Evolutionary conservation across 64 coral and sea anemone species (phyloP).

Genomic region (Anthopleura sola): DNA sequence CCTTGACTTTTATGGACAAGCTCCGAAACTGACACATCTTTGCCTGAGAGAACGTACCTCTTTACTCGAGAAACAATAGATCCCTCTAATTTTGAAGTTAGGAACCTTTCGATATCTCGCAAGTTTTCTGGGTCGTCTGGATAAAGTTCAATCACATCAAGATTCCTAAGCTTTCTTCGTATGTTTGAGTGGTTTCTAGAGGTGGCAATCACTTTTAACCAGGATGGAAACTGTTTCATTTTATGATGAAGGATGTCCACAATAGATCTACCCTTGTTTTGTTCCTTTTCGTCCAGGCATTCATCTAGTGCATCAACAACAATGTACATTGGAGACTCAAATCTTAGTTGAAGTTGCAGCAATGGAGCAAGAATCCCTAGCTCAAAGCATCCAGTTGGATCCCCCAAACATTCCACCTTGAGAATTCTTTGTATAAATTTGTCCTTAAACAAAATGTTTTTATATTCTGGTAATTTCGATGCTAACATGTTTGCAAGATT

Average conservation of each 20-base stretch:
- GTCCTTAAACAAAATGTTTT: slow-evolving; percentile 16
- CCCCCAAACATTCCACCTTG: slow-evolving; percentile 34
- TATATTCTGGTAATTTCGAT: slow-evolving; percentile 38
- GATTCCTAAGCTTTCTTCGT: slow-evolving; percentile 12
- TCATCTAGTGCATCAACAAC: slow-evolving; percentile 62
- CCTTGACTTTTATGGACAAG: slow-evolving; percentile 65
- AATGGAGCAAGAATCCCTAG: slow-evolving; percentile 41
- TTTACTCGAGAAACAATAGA: background rate
- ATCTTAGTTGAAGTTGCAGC: slow-evolving; percentile 3
- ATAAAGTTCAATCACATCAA: slow-evolving; percentile 18
- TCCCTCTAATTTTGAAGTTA: background rate
- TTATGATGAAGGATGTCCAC: slow-evolving; percentile 54
- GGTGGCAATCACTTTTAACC: slow-evolving; percentile 66
- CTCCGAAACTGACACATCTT: background rate
- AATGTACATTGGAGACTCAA: slow-evolving; percentile 21
- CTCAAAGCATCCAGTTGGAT: slow-evolving; percentile 54
- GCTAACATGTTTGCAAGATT: slow-evolving; percentile 53
- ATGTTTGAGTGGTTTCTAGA: slow-evolving; percentile 44
- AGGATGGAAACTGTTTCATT: slow-evolving; percentile 40
- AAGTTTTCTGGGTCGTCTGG: slow-evolving; percentile 48
- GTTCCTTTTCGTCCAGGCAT: slow-evolving; percentile 33
- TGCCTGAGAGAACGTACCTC: background rate
- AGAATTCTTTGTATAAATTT: slow-evolving; percentile 25
- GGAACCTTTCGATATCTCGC: slow-evolving; percentile 48
- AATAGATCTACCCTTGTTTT: slow-evolving; percentile 20